phyloP scores from a whole-genome alignment of 2,888 invertebrate genomes.

The Andrena marginata region DNA sequence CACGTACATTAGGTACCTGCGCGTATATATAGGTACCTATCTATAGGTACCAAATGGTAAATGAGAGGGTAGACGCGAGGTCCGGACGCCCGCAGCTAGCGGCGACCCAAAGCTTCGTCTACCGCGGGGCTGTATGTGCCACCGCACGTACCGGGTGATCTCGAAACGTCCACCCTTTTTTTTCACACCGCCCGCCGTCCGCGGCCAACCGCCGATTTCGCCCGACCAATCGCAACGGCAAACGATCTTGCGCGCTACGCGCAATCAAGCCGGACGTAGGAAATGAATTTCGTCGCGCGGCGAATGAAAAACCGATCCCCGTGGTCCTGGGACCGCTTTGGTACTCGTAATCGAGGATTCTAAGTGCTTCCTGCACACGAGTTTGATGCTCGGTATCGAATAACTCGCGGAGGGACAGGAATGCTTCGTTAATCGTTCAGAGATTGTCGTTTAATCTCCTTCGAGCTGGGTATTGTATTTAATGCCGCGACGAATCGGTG shows the following conservation, averaged over 20 bases:
- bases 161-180: conserved; percentile 48
- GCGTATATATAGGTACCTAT: conserved; percentile 81
- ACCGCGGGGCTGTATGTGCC: conserved; percentile 83
- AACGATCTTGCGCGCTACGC: background rate
- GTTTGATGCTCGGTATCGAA: no score
- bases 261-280: background rate
- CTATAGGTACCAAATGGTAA: conserved; percentile 85
- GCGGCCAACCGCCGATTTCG: background rate
- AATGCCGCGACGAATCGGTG: background rate
- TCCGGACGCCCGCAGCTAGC: conserved; percentile 84
- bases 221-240: background rate
- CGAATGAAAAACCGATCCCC: background rate
- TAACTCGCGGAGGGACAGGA: no score
- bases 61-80: conserved; percentile 84
- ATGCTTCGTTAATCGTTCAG: no score
- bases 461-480: no score
- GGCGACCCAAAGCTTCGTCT: conserved; percentile 85
- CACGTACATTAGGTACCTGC: conserved; percentile 73
- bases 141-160: conserved; percentile 80
- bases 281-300: background rate
- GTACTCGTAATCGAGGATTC: no score
- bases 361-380: no score
- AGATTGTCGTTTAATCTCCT: no score
- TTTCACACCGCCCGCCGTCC: conserved; percentile 12
- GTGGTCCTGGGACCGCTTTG: no score